phyloP scores from a whole-genome alignment of 1,140 invertebrate species.

The Drosophila obscura region DNA sequence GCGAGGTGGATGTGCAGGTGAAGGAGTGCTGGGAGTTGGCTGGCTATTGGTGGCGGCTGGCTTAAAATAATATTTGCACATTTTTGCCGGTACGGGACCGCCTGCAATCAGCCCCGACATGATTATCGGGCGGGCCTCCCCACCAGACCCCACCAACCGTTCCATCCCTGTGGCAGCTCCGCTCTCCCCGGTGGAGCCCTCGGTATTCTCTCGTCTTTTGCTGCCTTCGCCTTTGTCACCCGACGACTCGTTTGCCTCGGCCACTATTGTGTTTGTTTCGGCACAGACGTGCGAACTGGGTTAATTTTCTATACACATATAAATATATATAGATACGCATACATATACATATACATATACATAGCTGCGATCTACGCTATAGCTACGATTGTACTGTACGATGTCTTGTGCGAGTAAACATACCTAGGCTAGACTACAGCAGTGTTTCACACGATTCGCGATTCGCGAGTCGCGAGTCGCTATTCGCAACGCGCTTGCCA shows the following conservation, averaged over 20 bases:
- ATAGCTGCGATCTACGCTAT: slow-evolving; percentile 40
- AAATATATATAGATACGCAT: slow-evolving; percentile 6
- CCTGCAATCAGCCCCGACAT: slow-evolving; percentile 57
- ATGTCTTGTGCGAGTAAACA: slow-evolving; percentile 17
- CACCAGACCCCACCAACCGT: slow-evolving; percentile 7
- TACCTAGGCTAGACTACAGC: slow-evolving; percentile 42
- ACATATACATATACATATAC: slow-evolving; percentile 31
- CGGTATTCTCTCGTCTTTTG: slow-evolving; percentile 42
- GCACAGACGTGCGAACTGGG: slow-evolving; percentile 79
- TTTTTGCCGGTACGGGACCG: slow-evolving; percentile 27
- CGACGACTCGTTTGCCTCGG: slow-evolving; percentile 35
- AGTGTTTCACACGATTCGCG: slow-evolving; percentile 65
- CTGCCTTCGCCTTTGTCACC: slow-evolving; percentile 11
- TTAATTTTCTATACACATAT: slow-evolving; percentile 74
- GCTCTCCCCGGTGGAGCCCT: not conserved
- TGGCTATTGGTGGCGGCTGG: slow-evolving; percentile 38
- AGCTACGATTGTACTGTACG: slow-evolving; percentile 44
- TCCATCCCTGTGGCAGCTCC: slow-evolving; percentile 15
- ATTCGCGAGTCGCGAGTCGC: too few relatives aligned
- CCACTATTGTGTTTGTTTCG: slow-evolving; percentile 64
- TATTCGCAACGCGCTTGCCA: slow-evolving; percentile 41
- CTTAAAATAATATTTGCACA: slow-evolving; percentile 73
- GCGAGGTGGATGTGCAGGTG: not conserved
- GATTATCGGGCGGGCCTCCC: slow-evolving; percentile 43
- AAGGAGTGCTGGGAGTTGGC: slow-evolving; percentile 21